Conservation (phyloP, 2,113 vertebrate genomes). For the Centropus bengalensis region DNA sequence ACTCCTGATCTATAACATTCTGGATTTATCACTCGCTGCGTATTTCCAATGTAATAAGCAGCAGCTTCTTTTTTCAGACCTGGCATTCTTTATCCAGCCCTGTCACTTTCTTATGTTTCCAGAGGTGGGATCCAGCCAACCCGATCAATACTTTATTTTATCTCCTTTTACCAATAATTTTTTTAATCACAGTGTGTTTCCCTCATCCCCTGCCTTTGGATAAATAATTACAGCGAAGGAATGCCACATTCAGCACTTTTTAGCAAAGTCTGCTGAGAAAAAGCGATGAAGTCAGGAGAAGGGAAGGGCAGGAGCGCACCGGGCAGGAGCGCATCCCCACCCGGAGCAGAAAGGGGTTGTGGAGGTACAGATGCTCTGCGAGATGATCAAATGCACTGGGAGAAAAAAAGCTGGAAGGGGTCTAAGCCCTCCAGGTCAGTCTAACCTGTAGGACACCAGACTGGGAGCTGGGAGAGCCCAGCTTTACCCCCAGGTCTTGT, state of each 20-base stretch:
- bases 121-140: background rate
- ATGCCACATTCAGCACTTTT: slow-evolving; percentile 37
- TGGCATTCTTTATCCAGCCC: slow-evolving; percentile 34
- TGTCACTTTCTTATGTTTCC: slow-evolving; percentile 31
- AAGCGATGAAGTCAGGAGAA: background rate
- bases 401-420: too few relatives aligned
- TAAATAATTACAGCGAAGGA: slow-evolving; percentile 26
- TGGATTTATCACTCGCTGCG: slow-evolving; percentile 25
- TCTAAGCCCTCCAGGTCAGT: background rate
- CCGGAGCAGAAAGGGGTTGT: accelerated
- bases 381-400: too few relatives aligned
- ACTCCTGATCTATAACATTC: background rate
- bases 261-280: background rate
- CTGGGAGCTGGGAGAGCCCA: background rate
- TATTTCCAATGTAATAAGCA: slow-evolving; percentile 15
- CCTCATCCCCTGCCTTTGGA: background rate
- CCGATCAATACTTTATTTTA: slow-evolving; percentile 65
- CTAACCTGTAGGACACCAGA: background rate
- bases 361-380: background rate
- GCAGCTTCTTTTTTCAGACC: background rate
- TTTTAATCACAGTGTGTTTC: slow-evolving; percentile 40
- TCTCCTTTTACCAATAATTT: slow-evolving; percentile 61
- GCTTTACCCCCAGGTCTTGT: background rate
- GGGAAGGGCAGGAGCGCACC: background rate
- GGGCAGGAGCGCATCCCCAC: background rate